Percentiles rank a stretch among this genome's conserved stretches.
Evolutionary conservation across 2,888 invertebrate genomes (phyloP).

Genomic region (Ptilodon capucinus): DNA sequence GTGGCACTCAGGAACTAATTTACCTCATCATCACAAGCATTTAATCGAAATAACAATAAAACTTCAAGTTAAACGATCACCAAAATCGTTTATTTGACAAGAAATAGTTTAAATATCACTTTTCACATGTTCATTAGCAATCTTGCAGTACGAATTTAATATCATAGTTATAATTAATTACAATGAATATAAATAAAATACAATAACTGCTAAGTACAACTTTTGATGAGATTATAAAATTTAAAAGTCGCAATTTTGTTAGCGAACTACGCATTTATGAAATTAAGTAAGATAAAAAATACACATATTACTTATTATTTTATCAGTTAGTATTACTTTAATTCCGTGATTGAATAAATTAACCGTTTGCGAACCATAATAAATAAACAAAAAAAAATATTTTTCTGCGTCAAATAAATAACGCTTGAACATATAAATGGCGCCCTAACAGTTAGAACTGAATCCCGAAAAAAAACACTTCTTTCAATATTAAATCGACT

Average conservation of each 20-base stretch:
- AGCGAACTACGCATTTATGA: too few species aligned
- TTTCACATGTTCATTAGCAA: constrained; percentile 50
- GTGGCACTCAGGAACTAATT: too few species aligned
- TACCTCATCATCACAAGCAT: not conserved
- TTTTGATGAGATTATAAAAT: not conserved
- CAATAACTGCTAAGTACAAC: not conserved
- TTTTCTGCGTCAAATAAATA: not conserved
- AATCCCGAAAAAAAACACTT: constrained; percentile 27
- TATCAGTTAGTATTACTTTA: too few species aligned
- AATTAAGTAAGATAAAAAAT: too few species aligned
- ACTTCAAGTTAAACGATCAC: constrained; percentile 49
- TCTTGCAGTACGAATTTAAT: constrained; percentile 19
- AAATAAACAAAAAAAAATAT: too few species aligned
- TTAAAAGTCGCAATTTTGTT: too few species aligned
- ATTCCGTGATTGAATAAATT: too few species aligned
- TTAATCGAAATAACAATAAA: constrained; percentile 21
- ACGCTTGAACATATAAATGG: constrained; percentile 18
- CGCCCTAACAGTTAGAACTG: constrained; percentile 27
- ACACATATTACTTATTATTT: too few species aligned
- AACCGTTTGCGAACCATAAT: too few species aligned
- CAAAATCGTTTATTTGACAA: constrained; percentile 67
- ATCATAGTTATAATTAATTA: not conserved
- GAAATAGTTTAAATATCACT: constrained; percentile 69
- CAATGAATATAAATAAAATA: not conserved
- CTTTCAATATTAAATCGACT: constrained; percentile 18